phyloP scores from a whole-genome alignment of 2,888 invertebrate species.

The Drosophila heteroneura region DNA sequence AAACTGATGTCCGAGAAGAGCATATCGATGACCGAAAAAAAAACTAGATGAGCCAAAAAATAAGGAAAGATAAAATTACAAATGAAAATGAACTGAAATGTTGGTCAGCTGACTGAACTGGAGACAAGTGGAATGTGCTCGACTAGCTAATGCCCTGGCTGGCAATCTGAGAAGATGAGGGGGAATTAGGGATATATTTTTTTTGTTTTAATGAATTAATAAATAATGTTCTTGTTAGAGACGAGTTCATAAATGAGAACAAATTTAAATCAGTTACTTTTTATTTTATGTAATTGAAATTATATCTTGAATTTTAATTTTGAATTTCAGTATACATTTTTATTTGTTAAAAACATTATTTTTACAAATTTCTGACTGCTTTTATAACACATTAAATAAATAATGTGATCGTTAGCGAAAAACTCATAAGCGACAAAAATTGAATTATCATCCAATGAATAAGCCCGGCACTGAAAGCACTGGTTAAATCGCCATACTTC shows the following conservation, averaged over 20 bases:
- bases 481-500: neutral
- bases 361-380: neutral
- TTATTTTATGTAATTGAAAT: neutral
- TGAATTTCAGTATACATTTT: neutral
- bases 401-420: neutral
- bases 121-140: neutral
- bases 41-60: constrained; percentile 34
- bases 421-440: neutral
- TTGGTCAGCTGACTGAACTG: constrained; percentile 30
- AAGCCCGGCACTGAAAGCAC: neutral
- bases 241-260: neutral
- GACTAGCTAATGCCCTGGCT: constrained; percentile 11
- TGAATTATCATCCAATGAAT: neutral
- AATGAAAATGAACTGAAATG: constrained; percentile 52
- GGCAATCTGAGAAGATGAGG: neutral
- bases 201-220: neutral
- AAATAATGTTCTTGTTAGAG: neutral
- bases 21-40: constrained; percentile 55
- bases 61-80: constrained; percentile 42
- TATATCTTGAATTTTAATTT: neutral
- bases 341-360: neutral
- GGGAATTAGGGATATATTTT: too few relatives aligned
- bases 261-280: neutral
- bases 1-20: constrained; percentile 12
- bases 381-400: neutral